Base-by-base conservation (phyloP, 2,113 vertebrate genomes). In the Canis aureus region DNA sequence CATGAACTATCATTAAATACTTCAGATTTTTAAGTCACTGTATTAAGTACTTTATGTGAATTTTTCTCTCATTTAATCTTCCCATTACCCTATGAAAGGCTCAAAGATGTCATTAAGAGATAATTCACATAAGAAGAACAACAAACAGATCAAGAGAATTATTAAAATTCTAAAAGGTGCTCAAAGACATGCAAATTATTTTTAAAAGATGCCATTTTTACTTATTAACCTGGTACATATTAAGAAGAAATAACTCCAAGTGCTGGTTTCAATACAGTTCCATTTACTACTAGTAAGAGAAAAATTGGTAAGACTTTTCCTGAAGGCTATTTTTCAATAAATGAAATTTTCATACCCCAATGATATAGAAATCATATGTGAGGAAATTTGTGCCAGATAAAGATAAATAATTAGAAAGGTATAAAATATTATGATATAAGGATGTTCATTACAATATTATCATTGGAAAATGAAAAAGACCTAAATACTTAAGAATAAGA, bases 131-230 rank as follows among this genome's bases (percentile, higher is more conserved):
- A 69, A 78, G 49, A 91, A 86, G 25, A 74, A 80, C 22, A 81
- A 93, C 49, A 13, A 88, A 79, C 83, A 27, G 64, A 84, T 73
- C 16, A 66, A 29, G 55, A 27, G 94, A 8, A 69, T 93, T 93
- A 82, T 67, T 82, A 81, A 93, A 96, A 79, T 95, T 60, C 86
- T 62, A 66, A 71, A 78, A 82, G 23, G 22, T 11, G 11, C 8
- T 81, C 38, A 82, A 76, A 76, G 22, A 78, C 11, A 87, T 82
- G 29, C 19, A 57, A 19, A 85, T 74, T 81, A 74, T 86, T 94
- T 92, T 94, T 86, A 10, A 96, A 84, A 85, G 3, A 79, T 55
- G 20, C 32, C 25, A 97, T 51, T 76, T 95, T 94, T 55, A 94
- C 20, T 76, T 82, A 95, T 7, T 90, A 83, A 89, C 60, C 79